These are phyloP conservation scores for Myrmophylax atrothorax DNA, from an alignment of 2,113 vertebrate species.

Conservation along the genomic window DNA sequence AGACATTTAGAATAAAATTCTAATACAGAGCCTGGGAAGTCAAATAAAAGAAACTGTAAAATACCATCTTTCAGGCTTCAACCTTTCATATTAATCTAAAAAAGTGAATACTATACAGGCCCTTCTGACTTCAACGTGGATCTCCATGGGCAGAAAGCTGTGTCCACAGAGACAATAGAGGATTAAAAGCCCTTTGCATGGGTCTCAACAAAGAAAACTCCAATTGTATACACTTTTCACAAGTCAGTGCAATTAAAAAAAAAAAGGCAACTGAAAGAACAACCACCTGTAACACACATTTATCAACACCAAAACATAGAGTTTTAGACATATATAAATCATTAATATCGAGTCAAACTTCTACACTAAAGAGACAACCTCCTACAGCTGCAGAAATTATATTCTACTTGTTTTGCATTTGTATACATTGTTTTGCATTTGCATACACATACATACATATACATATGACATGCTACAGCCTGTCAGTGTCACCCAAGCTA, in stretches of 20 bases:
- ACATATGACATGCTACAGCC: not conserved
- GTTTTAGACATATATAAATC: not conserved
- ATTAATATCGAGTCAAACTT: not conserved
- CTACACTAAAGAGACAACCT: not conserved
- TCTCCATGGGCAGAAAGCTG: not conserved
- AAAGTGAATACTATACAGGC: not conserved
- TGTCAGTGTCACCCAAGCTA: not conserved
- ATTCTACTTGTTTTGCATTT: not conserved
- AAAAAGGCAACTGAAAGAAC: not conserved
- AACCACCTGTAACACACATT: not conserved
- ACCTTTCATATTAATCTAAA: not conserved
- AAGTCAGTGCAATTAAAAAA: not conserved
- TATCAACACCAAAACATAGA: not conserved
- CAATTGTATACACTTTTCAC: not conserved
- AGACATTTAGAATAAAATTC: not conserved
- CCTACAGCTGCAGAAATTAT: not conserved
- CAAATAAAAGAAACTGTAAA: not conserved
- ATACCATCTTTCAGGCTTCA: not conserved
- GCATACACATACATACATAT: not conserved
- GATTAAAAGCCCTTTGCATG: not conserved
- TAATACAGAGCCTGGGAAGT: not conserved
- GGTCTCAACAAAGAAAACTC: not conserved
- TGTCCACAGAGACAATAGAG: not conserved
- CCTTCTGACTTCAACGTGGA: not conserved
- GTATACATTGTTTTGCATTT: not conserved